phyloP scores from a whole-genome alignment of 2,797 vertebrate genomes.

The Lophius americanus region DNA sequence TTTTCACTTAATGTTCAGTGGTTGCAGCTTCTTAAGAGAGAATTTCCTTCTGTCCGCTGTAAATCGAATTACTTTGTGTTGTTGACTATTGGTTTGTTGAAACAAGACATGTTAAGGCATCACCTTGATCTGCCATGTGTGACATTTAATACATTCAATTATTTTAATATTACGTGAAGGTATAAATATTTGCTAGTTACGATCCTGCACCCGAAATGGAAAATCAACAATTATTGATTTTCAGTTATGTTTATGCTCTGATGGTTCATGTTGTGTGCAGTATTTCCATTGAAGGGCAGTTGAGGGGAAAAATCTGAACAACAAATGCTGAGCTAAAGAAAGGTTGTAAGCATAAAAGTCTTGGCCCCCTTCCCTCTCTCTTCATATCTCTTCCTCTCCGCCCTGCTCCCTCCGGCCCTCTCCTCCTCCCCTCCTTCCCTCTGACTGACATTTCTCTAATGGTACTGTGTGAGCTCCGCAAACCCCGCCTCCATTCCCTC shows the following conservation, averaged over 20 bases:
- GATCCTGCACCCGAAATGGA: neutral
- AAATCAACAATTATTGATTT: no score
- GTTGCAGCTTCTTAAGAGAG: no score
- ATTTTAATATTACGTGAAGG: no score
- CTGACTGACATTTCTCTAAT: slow-evolving; percentile 78
- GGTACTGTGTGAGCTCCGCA: slow-evolving; percentile 62
- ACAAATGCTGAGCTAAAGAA: slow-evolving; percentile 43
- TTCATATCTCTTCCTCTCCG: slow-evolving; percentile 19
- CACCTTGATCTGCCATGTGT: no score
- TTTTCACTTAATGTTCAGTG: no score
- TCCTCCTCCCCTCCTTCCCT: slow-evolving; percentile 42
- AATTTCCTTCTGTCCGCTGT: no score
- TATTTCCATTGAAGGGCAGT: slow-evolving; percentile 46
- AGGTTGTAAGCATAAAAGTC: slow-evolving; percentile 44
- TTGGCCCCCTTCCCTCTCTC: slow-evolving; percentile 17
- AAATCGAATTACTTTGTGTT: no score
- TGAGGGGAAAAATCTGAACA: slow-evolving; percentile 64
- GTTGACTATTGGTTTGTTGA: no score
- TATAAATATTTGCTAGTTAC: neutral
- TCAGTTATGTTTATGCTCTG: slow-evolving; percentile 20
- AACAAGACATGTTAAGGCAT: no score
- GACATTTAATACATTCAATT: no score
- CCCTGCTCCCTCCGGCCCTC: slow-evolving; percentile 31
- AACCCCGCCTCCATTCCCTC: slow-evolving; percentile 45
- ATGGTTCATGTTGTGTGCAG: slow-evolving; percentile 22